Conservation (phyloP, 2,888 invertebrate species). For the Caenorhabditis wallacei region DNA sequence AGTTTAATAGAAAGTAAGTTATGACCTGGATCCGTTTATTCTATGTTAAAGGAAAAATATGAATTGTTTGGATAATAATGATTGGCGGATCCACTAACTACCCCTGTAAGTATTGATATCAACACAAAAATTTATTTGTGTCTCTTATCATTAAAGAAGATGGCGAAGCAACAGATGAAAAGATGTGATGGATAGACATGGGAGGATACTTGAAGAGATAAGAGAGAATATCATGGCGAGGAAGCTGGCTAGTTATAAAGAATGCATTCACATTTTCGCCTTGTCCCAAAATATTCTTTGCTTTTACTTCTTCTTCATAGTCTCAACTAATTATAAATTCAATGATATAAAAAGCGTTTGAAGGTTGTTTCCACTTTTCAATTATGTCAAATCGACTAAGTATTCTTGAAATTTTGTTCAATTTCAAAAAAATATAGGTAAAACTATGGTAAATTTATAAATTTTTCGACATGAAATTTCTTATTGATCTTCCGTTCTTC, state of each 20-base stretch:
- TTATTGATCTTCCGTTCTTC: neutral
- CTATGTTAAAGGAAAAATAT: neutral
- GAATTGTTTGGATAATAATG: neutral
- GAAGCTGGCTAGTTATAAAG: constrained; percentile 55
- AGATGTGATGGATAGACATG: constrained; percentile 35
- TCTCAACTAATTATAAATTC: neutral
- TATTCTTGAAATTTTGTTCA: no score
- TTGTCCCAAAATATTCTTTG: neutral
- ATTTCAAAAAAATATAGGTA: no score
- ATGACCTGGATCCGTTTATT: neutral
- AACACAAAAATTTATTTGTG: constrained; percentile 24
- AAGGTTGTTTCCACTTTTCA: no score
- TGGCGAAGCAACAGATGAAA: constrained; percentile 12
- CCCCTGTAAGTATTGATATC: constrained; percentile 19
- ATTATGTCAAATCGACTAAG: no score
- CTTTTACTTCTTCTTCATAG: neutral
- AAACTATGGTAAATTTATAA: no score
- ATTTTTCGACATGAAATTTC: no score
- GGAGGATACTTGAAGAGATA: constrained; percentile 30
- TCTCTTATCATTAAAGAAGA: constrained; percentile 14
- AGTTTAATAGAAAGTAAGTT: no score
- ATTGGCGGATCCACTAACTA: neutral
- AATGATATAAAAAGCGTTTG: neutral
- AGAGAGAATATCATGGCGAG: constrained; percentile 23
- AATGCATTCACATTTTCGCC: constrained; percentile 44